Percentiles rank a stretch among this genome's conserved stretches.
Conservation (phyloP, 1,140 invertebrate genomes). For the Probaryconus sp. region DNA sequence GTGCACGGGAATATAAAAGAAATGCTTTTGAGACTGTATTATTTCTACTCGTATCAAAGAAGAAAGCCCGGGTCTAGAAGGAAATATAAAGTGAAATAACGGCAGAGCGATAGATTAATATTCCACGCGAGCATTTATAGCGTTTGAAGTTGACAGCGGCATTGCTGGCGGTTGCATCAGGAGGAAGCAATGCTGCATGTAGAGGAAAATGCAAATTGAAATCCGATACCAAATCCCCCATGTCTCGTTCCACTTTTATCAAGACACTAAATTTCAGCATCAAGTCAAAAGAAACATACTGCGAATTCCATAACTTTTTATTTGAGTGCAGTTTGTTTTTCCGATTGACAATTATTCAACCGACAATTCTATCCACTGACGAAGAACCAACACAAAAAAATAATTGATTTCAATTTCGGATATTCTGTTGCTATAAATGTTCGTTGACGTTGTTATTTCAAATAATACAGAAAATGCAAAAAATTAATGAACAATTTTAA, state of each 20-base stretch:
- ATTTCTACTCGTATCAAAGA: constrained; percentile 51
- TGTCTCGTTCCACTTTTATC: constrained; percentile 47
- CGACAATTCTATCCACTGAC: background rate
- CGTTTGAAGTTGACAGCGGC: constrained; percentile 57
- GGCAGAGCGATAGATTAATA: constrained; percentile 51
- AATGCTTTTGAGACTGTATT: constrained; percentile 47
- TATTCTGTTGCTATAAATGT: too few species aligned
- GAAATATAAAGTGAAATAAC: constrained; percentile 58
- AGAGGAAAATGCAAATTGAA: constrained; percentile 57
- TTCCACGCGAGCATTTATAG: constrained; percentile 51
- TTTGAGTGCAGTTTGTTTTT: constrained; percentile 15
- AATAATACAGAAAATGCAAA: too few species aligned
- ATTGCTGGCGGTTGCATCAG: constrained; percentile 26
- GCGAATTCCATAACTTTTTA: background rate
- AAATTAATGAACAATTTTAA: too few species aligned
- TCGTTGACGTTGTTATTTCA: too few species aligned
- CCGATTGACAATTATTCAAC: constrained; percentile 30
- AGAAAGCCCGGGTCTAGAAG: constrained; percentile 43
- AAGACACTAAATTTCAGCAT: constrained; percentile 46
- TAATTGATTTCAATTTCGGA: too few species aligned
- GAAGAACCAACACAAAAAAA: too few species aligned
- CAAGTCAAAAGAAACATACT: constrained; percentile 26
- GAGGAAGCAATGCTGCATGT: constrained; percentile 29
- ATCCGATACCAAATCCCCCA: constrained; percentile 50
- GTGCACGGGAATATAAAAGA: constrained; percentile 28